Percentiles rank a stretch among this genome's conserved stretches.
Conservation (phyloP, 2,113 vertebrate species). For the Carettochelys insculpta region DNA sequence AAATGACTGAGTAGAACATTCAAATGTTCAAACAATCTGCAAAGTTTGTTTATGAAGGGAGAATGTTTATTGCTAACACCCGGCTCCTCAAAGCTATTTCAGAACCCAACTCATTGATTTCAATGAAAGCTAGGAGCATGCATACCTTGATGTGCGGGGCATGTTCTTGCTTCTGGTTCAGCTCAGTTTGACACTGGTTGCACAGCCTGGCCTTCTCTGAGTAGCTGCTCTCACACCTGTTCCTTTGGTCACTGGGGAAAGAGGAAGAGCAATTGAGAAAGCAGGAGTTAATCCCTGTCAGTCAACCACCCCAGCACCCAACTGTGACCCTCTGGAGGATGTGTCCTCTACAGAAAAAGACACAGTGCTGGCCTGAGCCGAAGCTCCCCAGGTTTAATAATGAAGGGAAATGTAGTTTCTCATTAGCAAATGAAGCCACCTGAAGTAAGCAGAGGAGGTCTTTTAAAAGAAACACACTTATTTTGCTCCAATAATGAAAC, state of each 20-base stretch:
- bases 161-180: rapidly evolving
- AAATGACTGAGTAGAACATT: neutral
- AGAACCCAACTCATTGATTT: neutral
- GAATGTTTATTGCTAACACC: neutral
- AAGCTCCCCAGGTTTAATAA: neutral
- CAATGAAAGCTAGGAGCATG: neutral
- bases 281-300: neutral
- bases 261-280: neutral
- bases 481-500: neutral
- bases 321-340: rapidly evolving
- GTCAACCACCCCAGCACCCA: neutral
- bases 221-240: neutral
- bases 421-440: neutral
- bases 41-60: neutral
- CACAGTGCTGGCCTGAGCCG: neutral
- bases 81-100: neutral
- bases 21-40: neutral
- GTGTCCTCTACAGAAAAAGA: neutral
- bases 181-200: rapidly evolving
- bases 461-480: neutral
- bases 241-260: neutral
- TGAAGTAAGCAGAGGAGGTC: neutral
- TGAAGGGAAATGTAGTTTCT: neutral
- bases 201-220: neutral
- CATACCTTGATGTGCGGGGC: too few species aligned